Evolutionary conservation across 2,113 vertebrate species (phyloP).

Genomic region (Sigmodon hispidus): DNA sequence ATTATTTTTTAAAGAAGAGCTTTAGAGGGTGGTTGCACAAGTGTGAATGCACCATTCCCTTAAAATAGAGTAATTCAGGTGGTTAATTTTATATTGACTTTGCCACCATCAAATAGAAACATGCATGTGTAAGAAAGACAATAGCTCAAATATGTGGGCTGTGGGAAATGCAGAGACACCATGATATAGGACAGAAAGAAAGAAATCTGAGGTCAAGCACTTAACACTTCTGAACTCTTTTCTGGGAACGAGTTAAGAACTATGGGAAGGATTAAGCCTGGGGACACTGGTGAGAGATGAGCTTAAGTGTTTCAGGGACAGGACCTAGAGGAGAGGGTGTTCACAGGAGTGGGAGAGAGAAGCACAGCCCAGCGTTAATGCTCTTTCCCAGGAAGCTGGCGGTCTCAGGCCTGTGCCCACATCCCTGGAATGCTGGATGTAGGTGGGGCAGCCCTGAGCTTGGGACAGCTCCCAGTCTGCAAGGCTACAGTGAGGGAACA

Average conservation of each 20-base stretch:
- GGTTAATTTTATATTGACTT: neutral
- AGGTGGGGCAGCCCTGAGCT: neutral
- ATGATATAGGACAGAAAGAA: too few relatives aligned
- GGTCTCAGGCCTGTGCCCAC: neutral
- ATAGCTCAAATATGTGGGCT: too few relatives aligned
- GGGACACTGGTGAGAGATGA: too few relatives aligned
- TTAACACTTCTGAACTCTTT: neutral
- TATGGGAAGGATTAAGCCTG: neutral
- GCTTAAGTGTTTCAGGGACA: neutral
- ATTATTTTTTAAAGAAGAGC: neutral
- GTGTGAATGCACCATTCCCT: neutral
- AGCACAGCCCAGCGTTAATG: accelerated
- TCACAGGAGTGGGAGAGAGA: neutral
- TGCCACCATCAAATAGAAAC: neutral
- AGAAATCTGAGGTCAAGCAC: neutral
- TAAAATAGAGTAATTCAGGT: neutral
- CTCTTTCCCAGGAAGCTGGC: neutral
- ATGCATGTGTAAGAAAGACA: neutral
- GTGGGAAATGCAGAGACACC: neutral
- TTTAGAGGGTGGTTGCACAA: neutral
- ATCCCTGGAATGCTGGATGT: accelerated
- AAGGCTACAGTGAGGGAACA: neutral
- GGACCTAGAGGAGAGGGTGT: accelerated
- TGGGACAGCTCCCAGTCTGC: neutral
- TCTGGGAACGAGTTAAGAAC: neutral